Conservation (phyloP, 2,888 invertebrate species). For the Dyspetes luteomarginatus region DNA sequence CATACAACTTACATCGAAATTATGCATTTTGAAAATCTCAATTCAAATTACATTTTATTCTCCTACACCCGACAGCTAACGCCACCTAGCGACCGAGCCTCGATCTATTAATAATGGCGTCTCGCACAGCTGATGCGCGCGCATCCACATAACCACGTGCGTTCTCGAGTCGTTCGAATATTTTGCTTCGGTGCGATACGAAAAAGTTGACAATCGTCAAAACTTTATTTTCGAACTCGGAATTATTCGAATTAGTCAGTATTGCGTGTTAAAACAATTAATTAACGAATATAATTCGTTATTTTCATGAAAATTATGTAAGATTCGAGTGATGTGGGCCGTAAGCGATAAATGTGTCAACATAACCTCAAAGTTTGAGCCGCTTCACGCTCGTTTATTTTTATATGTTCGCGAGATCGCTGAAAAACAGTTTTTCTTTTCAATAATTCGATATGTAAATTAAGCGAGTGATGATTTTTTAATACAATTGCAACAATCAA, state of each 20-base stretch:
- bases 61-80: background rate
- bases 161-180: background rate
- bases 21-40: background rate
- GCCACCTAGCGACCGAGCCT: background rate
- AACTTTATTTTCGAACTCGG: background rate
- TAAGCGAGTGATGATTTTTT: too few species aligned
- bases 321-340: background rate
- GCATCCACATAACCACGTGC: slow-evolving; percentile 51
- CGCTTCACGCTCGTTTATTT: background rate
- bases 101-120: background rate
- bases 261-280: background rate
- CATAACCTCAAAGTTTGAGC: slow-evolving; percentile 41
- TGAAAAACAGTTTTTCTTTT: too few species aligned
- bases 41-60: slow-evolving; percentile 17
- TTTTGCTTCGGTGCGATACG: background rate
- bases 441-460: too few species aligned
- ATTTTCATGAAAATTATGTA: background rate
- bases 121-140: slow-evolving; percentile 14
- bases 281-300: background rate
- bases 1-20: slow-evolving; percentile 11
- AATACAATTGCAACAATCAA: too few species aligned
- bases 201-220: background rate
- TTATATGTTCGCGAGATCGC: too few species aligned
- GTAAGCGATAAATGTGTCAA: background rate
- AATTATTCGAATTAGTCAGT: background rate